phyloP scores from a whole-genome alignment of 2,113 vertebrate species.

The Hepsetus odoe region DNA sequence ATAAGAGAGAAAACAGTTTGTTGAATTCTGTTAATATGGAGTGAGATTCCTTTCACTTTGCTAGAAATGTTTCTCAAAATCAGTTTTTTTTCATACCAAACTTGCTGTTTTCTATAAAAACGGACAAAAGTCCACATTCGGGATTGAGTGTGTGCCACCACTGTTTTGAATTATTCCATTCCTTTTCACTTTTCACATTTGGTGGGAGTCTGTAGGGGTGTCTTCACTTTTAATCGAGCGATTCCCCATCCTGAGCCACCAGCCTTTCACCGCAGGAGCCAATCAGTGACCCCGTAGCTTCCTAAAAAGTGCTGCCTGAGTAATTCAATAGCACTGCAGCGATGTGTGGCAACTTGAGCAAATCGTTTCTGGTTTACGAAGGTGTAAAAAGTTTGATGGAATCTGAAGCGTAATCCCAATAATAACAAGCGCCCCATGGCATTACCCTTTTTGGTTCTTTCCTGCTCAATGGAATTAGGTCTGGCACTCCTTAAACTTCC shows the following conservation, averaged over 20 bases:
- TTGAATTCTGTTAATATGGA: too few relatives aligned
- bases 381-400: not conserved
- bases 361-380: conserved; percentile 26
- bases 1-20: too few relatives aligned
- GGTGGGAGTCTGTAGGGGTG: too few relatives aligned
- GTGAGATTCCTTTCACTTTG: too few relatives aligned
- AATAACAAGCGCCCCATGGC: conserved; percentile 21
- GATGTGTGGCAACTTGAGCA: conserved; percentile 22
- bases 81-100: too few relatives aligned
- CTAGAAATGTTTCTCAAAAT: too few relatives aligned
- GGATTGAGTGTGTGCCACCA: too few relatives aligned
- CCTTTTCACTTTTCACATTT: too few relatives aligned
- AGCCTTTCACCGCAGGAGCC: not conserved
- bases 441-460: conserved; percentile 26
- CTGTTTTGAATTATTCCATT: too few relatives aligned
- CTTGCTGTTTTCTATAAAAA: too few relatives aligned
- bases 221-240: not conserved
- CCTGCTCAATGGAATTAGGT: conserved; percentile 44
- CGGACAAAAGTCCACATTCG: too few relatives aligned
- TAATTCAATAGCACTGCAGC: not conserved
- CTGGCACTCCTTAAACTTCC: conserved; percentile 44
- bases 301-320: not conserved
- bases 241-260: not conserved
- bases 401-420: conserved; percentile 12
- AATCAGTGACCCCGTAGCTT: not conserved